These are phyloP conservation scores for Etheostoma spectabile DNA, from an alignment of 2,113 vertebrate species.

Conservation along the genomic window DNA sequence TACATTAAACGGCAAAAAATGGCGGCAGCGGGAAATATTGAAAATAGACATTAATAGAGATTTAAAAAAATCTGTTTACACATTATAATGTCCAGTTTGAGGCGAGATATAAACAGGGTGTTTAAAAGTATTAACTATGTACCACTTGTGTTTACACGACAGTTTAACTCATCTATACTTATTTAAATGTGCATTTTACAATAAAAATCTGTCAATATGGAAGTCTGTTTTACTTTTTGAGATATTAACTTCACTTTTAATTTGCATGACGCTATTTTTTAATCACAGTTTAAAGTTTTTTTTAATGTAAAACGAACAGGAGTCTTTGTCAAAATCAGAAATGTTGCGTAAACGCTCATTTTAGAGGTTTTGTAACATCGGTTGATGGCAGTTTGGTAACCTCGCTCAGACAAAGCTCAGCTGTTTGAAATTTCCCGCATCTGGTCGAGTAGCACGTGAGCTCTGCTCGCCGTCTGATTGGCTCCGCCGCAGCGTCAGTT, in stretches of 20 bases:
- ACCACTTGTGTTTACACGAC: not conserved
- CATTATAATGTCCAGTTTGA: no score
- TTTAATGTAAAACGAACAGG: not conserved
- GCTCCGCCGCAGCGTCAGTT: conserved; percentile 32
- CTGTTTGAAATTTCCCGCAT: conserved; percentile 65
- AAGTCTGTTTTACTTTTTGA: not conserved
- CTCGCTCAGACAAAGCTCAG: not conserved
- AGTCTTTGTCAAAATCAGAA: not conserved
- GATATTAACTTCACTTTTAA: no score
- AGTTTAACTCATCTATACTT: not conserved
- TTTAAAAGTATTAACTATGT: not conserved
- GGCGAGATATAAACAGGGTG: no score
- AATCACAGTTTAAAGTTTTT: not conserved
- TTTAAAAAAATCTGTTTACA: no score
- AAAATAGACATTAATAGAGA: not conserved
- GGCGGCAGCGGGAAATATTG: conserved; percentile 30
- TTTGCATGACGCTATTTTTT: not conserved
- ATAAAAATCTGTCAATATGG: no score
- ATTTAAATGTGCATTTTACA: not conserved
- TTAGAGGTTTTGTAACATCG: conserved; percentile 44
- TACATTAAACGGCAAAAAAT: not conserved
- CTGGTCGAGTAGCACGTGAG: not conserved
- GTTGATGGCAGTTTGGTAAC: conserved; percentile 12
- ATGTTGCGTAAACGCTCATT: conserved; percentile 34
- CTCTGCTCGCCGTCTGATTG: conserved; percentile 60